Base-by-base conservation (phyloP, 2,888 invertebrate species). In the Tetragonisca angustula region DNA sequence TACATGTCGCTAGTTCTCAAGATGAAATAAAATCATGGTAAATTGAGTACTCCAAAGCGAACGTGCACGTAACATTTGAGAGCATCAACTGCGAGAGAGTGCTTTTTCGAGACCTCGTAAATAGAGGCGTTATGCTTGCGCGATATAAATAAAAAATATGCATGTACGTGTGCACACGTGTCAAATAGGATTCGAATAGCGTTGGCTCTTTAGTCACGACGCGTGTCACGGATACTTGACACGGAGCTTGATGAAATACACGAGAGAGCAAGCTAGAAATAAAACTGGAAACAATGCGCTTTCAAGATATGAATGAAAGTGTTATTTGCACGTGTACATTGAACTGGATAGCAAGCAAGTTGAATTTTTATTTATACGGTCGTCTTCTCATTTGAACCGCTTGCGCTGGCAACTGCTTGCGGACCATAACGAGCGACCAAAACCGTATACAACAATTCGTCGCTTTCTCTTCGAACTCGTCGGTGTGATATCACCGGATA, bases 31-130 rank as follows among this genome's bases (percentile, higher is more conserved):
- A 61, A 76, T 76, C 61, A 24, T 52, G 32, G 36, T 13, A 24
- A 65, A 65, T 65, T 24, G 43, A 64, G 36, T 36, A 19, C 19
- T 43, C 15, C 36, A 36, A 21, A 64, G 19, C 13, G 36, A 36
- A 27, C 4, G 15, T 49, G 59, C 52, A 62, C 52, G 43, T 17
- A n/a, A 52, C 70, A 27, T 32, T 76, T 50, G 43, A 70, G 52
- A 70, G 76, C 70, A 76, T 76, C 76, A 62, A 19, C 70, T 64
- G 11, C 6, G 15, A 27, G 52, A 21, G 52, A 76, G 62, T 54
- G 62, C 54, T 54, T 70, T 43, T 62, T 36, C 36, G 62, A 70
- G 21, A n/a, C 15, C 62, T n/a, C 70, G 27, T 64, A 76, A 52
- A 54, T 54, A 43, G 62, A 54, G 4, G 54, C 65, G 43, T 3